Conservation (phyloP, 2,888 invertebrate species). For the Synanthedon formicaeformis region DNA sequence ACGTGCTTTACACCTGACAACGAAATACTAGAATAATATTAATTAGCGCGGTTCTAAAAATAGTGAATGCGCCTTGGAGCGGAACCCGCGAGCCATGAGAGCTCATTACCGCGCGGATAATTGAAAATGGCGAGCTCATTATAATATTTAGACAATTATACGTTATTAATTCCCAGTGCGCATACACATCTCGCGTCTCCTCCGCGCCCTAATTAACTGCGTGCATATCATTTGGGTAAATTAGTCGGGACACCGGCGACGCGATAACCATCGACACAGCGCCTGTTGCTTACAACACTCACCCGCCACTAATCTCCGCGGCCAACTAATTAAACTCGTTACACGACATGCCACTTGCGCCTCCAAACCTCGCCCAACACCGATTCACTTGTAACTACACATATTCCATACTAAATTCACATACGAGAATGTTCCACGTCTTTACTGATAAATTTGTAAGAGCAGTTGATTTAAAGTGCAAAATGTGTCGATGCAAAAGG, state of each 20-base stretch:
- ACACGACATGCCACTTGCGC: too few relatives aligned
- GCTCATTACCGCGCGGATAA: constrained; percentile 31
- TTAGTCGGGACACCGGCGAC: neutral
- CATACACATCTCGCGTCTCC: neutral
- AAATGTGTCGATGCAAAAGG: too few relatives aligned
- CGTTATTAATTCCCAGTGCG: constrained; percentile 19
- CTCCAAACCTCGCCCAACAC: too few relatives aligned
- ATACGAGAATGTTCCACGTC: too few relatives aligned
- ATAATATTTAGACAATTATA: constrained; percentile 39
- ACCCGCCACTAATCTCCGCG: too few relatives aligned
- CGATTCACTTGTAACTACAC: too few relatives aligned
- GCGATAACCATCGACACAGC: neutral
- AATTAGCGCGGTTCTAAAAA: neutral
- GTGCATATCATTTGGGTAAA: neutral
- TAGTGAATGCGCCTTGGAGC: constrained; percentile 5
- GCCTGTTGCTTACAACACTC: too few relatives aligned
- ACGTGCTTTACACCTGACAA: neutral
- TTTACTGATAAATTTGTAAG: too few relatives aligned
- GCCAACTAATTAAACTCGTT: too few relatives aligned
- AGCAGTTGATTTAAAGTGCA: too few relatives aligned
- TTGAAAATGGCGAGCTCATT: constrained; percentile 35
- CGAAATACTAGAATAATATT: neutral
- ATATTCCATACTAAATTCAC: too few relatives aligned
- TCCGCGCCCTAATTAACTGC: neutral
- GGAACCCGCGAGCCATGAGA: constrained; percentile 8